Base-by-base conservation (phyloP, 2,888 invertebrate genomes). In the Drepana falcataria region DNA sequence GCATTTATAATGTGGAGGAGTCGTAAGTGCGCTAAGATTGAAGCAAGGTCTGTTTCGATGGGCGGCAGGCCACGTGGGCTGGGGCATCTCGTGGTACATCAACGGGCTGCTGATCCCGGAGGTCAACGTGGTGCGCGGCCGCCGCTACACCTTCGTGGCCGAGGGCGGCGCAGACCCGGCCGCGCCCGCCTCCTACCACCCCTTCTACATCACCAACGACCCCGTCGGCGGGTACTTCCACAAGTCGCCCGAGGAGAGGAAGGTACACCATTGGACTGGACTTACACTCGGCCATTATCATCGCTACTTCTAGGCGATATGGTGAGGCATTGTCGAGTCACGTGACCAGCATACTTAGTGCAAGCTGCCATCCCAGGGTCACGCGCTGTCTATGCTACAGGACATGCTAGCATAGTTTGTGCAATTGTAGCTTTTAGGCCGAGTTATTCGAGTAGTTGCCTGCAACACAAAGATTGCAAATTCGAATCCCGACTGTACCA, bases 61-160 rank as follows among this genome's bases (percentile, higher is more conserved):
- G 0, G 5, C 1, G 37, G 0, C 68, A 97, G 97, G 97, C 61
- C 96, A 97, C 81, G 97, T 97, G 33, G 97, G 97, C 44, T 97
- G 97, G 97, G 97, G 98, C 37, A 95, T 97, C 60, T 95, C 96
- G 0, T 98, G 97, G 97, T 98, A 97, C 91, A 96, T 98, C 75
- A 98, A 98, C 83, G 98, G 98, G 0, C 92, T 98, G 2, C 92
- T 98, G 21, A 97, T 98, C 64, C 98, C 98, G 0, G 98, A 96
- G 91, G 94, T 98, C 66, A 95, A 96, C 76, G 95, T 98, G 48
- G 95, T 98, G 1, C 92, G 97, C 53, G 97, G 97, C 4, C 94
- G 93, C 79, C 95, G 94, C 21, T 98, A 98, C 81, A 96, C 96
- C 0, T 97, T 98, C 80, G 95, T 97, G 41, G 94, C 95, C 2